A percentile compares a stretch with the other conserved stretches of the same genome.
These are phyloP conservation scores for Syngnathus scovelli DNA, from an alignment of 2,113 vertebrate genomes.

Conservation along the genomic window DNA sequence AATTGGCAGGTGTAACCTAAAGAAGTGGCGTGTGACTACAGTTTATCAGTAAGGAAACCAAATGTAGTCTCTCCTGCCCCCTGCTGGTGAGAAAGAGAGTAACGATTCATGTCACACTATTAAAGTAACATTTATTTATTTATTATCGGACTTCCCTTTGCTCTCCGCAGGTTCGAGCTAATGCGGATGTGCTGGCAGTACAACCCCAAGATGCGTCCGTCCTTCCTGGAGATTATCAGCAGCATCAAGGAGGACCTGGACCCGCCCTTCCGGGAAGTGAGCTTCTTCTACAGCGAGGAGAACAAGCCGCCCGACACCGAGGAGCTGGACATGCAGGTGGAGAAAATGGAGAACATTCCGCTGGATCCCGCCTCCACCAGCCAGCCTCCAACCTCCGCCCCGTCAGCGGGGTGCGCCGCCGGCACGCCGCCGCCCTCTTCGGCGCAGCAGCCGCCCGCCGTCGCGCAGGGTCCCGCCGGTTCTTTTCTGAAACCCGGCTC, in stretches of 20 bases:
- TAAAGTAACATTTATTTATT: not conserved
- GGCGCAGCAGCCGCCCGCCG: slow-evolving; percentile 15
- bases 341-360: slow-evolving; percentile 96
- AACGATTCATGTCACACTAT: not conserved
- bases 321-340: slow-evolving; percentile 90
- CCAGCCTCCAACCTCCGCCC: slow-evolving; percentile 65
- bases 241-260: slow-evolving; percentile 95
- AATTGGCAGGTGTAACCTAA: not conserved
- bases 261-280: slow-evolving; percentile 85
- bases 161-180: slow-evolving; percentile 81
- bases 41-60: not conserved
- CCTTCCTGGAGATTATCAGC: slow-evolving; percentile 94
- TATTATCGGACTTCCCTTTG: not conserved
- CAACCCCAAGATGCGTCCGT: slow-evolving; percentile 94
- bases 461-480: slow-evolving; percentile 49
- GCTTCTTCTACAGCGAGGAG: slow-evolving; percentile 98
- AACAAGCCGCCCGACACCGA: slow-evolving; percentile 93
- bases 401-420: slow-evolving; percentile 43
- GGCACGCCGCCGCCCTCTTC: slow-evolving; percentile 40
- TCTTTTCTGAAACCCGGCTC: slow-evolving; percentile 55
- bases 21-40: not conserved
- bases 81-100: slow-evolving; percentile 47
- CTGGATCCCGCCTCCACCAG: slow-evolving; percentile 85
- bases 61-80: slow-evolving; percentile 54
- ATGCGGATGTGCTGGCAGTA: slow-evolving; percentile 99